Evolutionary conservation across 35 echinoderm and acorn worm genomes (phyloP), one percentile per base, ranked within the genome.

Genomic region (Heliocidaris erythrogramma): DNA sequence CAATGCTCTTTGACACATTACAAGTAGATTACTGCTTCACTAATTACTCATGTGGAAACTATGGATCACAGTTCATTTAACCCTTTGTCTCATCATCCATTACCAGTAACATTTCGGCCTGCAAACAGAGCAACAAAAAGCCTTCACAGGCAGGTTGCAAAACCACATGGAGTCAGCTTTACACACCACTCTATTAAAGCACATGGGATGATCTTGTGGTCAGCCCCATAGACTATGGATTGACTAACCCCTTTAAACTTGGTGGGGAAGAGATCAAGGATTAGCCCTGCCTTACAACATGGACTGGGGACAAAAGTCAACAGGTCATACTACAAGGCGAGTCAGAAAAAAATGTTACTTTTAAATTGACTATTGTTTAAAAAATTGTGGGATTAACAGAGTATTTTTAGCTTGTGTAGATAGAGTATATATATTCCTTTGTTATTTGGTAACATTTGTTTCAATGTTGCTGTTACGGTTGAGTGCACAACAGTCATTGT

Each of bases 231-330:
- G 49, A 50, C 49, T 50, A 52, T 52, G 49, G 49, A 52, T 69
- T 17, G 60, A 69, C 65, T 78, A 18, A n/a, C 65, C 65, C 21
- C 65, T 78, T 78, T 78, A 78, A 78, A 78, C 65, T 78, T 56
- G 24, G 24, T 24, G 87, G 16, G 30, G 86, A 1, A 88, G 47
- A 89, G 87, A 47, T 89, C 87, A 89, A 32, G 87, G 87, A 89
- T 89, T 89, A 89, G 87, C 30, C 87, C 31, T 47, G 87, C 10
- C 7, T 47, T 32, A 89, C 87, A 32, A 16, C 87, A 78, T 89
- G 7, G 31, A 48, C 87, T 89, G 87, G 47, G 87, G 87, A 89
- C 32, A 89, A 89, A 89, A 48, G 87, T 89, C 87, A 89, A 89
- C 32, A 30, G 87, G 87, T 89, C 87, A 89, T 21, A 42, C 35